Percentiles rank a stretch among this genome's conserved stretches.
These are phyloP conservation scores for Euplexia lucipara DNA, from an alignment of 2,888 invertebrate species.

Conservation along the genomic window DNA sequence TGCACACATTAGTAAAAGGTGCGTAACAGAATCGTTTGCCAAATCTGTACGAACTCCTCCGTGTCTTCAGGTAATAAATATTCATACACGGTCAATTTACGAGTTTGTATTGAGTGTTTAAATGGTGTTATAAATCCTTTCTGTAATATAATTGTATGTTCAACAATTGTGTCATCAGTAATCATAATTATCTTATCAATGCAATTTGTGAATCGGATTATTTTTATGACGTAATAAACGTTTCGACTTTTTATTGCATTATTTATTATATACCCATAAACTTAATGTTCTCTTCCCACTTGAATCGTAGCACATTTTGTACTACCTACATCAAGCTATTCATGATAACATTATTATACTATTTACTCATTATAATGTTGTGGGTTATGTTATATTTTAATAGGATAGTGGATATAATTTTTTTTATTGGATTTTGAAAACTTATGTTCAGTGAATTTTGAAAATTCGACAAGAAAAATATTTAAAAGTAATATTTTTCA, in stretches of 20 bases:
- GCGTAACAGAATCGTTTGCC: no score
- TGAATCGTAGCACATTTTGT: background rate
- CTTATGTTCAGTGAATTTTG: no score
- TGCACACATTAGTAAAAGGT: no score
- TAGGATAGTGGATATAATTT: no score
- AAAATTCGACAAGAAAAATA: no score
- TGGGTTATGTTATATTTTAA: no score
- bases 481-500: background rate
- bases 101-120: background rate
- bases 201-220: conserved; percentile 9
- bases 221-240: conserved; percentile 19
- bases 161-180: conserved; percentile 4
- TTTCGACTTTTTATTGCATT: conserved; percentile 15
- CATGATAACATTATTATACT: background rate
- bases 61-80: background rate
- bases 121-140: conserved; percentile 29
- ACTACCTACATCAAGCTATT: no score
- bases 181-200: conserved; percentile 43
- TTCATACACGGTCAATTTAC: background rate
- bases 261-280: conserved; percentile 10
- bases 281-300: conserved; percentile 3
- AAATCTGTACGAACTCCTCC: no score
- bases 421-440: no score
- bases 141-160: conserved; percentile 1
- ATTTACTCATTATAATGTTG: background rate